A percentile compares a stretch with the other conserved stretches of the same genome.
These are phyloP conservation scores for Sorex maritimensis DNA, from an alignment of 2,797 vertebrate species.

Conservation along the genomic window DNA sequence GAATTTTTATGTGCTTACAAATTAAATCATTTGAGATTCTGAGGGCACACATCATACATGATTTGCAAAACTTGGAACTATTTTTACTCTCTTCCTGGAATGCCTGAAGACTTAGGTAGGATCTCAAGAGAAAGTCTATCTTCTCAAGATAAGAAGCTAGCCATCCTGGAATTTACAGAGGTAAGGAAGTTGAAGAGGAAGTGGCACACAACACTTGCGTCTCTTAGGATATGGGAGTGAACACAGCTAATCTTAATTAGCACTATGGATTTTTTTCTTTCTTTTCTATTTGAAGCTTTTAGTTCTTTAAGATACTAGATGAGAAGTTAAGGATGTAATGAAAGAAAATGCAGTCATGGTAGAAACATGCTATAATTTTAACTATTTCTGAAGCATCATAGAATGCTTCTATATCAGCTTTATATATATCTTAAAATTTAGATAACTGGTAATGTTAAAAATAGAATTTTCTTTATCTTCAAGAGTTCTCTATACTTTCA, in stretches of 20 bases:
- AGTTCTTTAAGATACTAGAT: slow-evolving; percentile 43
- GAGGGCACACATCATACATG: slow-evolving; percentile 76
- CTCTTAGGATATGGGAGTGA: neutral
- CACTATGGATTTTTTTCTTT: neutral
- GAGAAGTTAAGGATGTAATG: neutral
- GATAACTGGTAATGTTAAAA: neutral
- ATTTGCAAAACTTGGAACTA: slow-evolving; percentile 85
- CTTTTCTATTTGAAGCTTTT: neutral
- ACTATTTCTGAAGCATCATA: neutral
- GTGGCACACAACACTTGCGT: neutral
- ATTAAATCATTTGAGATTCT: slow-evolving; percentile 83
- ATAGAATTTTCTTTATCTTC: neutral
- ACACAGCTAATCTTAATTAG: slow-evolving; percentile 47
- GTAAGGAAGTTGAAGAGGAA: neutral
- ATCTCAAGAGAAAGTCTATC: slow-evolving; percentile 70
- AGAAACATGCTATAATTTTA: slow-evolving; percentile 30
- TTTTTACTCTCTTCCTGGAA: slow-evolving; percentile 81
- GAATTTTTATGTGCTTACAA: slow-evolving; percentile 86
- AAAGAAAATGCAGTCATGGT: neutral
- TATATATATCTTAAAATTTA: slow-evolving; percentile 4
- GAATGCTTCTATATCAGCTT: neutral
- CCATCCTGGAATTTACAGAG: slow-evolving; percentile 58
- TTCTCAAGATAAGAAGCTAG: slow-evolving; percentile 71
- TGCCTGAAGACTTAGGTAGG: slow-evolving; percentile 81
- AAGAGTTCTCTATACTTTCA: neutral